These are phyloP conservation scores for Aeoliscus strigatus DNA, from an alignment of 2,797 vertebrate genomes.

Conservation along the genomic window DNA sequence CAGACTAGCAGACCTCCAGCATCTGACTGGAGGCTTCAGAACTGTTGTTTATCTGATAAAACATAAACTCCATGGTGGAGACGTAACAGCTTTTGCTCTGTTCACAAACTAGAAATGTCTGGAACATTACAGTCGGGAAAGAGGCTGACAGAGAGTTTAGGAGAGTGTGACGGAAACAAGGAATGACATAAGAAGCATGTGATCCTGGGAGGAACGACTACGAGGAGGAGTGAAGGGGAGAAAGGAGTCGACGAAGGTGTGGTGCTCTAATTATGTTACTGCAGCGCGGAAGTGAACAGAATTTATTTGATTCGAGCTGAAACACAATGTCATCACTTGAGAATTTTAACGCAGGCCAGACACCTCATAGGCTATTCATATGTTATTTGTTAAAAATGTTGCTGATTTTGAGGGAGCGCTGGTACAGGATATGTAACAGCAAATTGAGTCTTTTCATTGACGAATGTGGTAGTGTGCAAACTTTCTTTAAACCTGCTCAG, in stretches of 20 bases:
- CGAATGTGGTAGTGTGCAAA: too few species aligned
- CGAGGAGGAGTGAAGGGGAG: slow-evolving; percentile 11
- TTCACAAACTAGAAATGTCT: not conserved
- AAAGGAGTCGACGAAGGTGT: not conserved
- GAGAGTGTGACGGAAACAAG: slow-evolving; percentile 1
- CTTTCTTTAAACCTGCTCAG: too few species aligned
- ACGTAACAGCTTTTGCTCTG: too few species aligned
- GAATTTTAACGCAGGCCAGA: not conserved
- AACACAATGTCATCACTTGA: slow-evolving; percentile 6
- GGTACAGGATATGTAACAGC: too few species aligned
- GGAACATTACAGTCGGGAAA: not conserved
- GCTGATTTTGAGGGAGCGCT: too few species aligned
- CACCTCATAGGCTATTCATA: not conserved
- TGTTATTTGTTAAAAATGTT: too few species aligned
- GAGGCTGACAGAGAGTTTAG: slow-evolving; percentile 5
- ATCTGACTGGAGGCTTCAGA: too few species aligned
- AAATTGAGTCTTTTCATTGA: too few species aligned
- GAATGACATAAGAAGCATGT: slow-evolving; percentile 9
- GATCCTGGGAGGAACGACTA: slow-evolving; percentile 23
- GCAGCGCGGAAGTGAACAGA: slow-evolving; percentile 8
- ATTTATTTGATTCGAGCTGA: slow-evolving; percentile 14
- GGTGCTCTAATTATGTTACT: slow-evolving; percentile 11
- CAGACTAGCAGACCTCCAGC: too few species aligned
- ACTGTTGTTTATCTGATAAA: too few species aligned
- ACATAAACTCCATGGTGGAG: too few species aligned